phyloP scores from a whole-genome alignment of 2,797 vertebrate genomes.

The Sciurus carolinensis region DNA sequence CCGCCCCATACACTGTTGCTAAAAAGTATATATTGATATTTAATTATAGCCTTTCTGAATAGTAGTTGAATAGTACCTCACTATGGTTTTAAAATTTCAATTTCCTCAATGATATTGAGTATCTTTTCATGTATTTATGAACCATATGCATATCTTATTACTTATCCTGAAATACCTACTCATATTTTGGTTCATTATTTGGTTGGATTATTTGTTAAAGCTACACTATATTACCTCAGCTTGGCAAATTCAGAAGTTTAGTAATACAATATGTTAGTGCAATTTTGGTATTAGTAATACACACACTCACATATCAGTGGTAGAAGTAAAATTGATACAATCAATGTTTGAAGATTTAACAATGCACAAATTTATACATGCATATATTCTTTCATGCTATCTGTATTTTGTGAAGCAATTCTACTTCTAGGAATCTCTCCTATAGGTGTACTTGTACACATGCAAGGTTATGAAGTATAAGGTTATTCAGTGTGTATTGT shows the following conservation, averaged over 20 bases:
- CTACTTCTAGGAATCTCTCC: neutral
- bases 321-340: constrained; percentile 38
- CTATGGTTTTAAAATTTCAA: constrained; percentile 23
- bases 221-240: neutral
- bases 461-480: constrained; percentile 24
- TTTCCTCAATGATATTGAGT: neutral
- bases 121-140: constrained; percentile 36
- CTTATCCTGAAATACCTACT: constrained; percentile 1
- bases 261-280: neutral
- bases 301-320: neutral
- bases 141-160: neutral
- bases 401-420: constrained; percentile 12
- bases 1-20: too few relatives aligned
- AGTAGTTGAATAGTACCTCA: neutral
- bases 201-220: neutral
- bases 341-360: neutral
- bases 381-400: neutral
- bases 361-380: constrained; percentile 42
- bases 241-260: constrained; percentile 34
- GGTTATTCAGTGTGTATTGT: neutral
- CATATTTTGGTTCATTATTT: constrained; percentile 8
- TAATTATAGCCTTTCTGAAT: neutral
- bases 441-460: neutral
- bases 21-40: too few relatives aligned
- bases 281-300: neutral